phyloP scores from a whole-genome alignment of 2,797 vertebrate species.

The Arremon aurantiirostris region DNA sequence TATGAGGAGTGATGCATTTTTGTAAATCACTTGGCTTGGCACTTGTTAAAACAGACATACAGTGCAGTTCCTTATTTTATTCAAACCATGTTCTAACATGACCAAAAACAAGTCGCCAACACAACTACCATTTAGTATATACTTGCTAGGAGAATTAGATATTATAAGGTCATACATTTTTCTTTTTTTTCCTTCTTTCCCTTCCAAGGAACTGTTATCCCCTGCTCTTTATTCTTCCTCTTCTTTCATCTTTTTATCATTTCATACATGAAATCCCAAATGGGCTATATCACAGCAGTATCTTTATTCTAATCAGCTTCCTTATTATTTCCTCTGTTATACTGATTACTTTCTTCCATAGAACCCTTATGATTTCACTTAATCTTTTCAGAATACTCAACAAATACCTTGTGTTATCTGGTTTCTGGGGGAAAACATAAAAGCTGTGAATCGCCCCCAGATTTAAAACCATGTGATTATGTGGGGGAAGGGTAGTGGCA shows the following conservation, averaged over 20 bases:
- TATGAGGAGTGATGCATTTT: neutral
- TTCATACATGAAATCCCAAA: neutral
- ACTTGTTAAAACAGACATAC: neutral
- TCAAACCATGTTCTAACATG: neutral
- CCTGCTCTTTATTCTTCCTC: constrained; percentile 36
- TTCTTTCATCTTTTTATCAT: constrained; percentile 46
- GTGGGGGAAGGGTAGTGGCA: neutral
- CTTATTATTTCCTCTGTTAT: neutral
- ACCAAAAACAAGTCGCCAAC: neutral
- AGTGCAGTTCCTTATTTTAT: neutral
- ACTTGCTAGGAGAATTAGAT: neutral
- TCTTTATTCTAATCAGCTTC: constrained; percentile 31
- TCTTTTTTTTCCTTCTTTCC: neutral
- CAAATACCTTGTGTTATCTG: constrained; percentile 9
- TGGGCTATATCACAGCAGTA: neutral
- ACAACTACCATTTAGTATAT: neutral
- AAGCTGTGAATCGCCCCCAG: neutral
- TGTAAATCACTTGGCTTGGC: constrained; percentile 2
- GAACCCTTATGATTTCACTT: neutral
- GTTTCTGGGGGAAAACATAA: neutral
- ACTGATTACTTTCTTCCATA: neutral
- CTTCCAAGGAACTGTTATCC: neutral
- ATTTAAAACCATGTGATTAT: neutral
- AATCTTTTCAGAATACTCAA: constrained; percentile 19
- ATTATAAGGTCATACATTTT: neutral